Base-by-base conservation (phyloP, 2,113 vertebrate genomes). In the Spilogale gracilis region DNA sequence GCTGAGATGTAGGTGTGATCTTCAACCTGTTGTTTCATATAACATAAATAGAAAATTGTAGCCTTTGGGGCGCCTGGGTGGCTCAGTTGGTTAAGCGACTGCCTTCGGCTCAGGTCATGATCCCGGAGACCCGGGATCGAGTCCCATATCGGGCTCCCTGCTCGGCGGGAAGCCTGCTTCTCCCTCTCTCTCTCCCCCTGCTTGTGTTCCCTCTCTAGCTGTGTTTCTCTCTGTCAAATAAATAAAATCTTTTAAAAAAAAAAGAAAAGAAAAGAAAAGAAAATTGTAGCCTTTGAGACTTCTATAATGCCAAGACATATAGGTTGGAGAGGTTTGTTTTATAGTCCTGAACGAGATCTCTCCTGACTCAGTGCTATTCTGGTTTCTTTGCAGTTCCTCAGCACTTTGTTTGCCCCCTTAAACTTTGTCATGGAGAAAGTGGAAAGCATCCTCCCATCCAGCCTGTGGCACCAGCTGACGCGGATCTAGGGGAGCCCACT, bases 351-450 rank as follows among this genome's bases (percentile, higher is more conserved):
- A 25, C 2, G 3, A 48, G 43, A 10, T 27, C 50, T 78, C 76
- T 69, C 21, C 97, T 98, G 97, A 98, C 89, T 58, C 69, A 86
- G 27, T 89, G 43, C 85, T 0, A 97, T 4, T 98, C 96, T 98
- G 89, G 14, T 98, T 97, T 98, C 94, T 98, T 98, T 97, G 69
- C 99, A 99, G 99, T 99, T 99, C 98, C 99, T 99, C 98, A 99
- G 99, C 98, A 99, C 99, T 89, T 99, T 99, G 97, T 99, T 99
- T 92, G 99, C 99, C 80, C 99, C 99, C 89, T 99, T 99, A 94
- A 99, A 99, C 99, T 99, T 99, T 98, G 99, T 99, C 98, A 99
- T 99, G 99, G 99, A 99, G 98, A 99, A 99, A 98, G 99, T 99
- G 97, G 99, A 99, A 98, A 99, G 99, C 97, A 99, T 99, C 98